These are phyloP conservation scores for Schizothorax lantsangensis DNA, from an alignment of 2,797 vertebrate species.

Conservation along the genomic window DNA sequence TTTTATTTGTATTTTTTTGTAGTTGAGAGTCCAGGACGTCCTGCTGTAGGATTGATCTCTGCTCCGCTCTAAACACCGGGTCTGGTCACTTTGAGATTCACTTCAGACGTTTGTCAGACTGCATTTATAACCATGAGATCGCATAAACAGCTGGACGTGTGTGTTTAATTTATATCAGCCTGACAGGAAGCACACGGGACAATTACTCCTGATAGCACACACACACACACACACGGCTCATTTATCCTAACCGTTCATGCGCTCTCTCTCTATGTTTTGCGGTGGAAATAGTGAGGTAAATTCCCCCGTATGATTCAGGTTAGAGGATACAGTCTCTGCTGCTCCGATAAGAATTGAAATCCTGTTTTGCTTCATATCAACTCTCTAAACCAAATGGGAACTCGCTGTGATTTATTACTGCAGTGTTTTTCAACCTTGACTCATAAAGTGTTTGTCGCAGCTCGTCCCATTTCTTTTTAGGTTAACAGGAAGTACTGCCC, in stretches of 20 bases:
- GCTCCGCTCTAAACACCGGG: neutral
- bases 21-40: neutral
- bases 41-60: neutral
- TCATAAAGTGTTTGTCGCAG: slow-evolving; percentile 89
- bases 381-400: slow-evolving; percentile 24
- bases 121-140: slow-evolving; percentile 12
- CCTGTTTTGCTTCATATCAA: slow-evolving; percentile 92
- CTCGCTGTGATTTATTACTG: slow-evolving; percentile 86
- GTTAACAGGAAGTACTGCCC: slow-evolving; percentile 31
- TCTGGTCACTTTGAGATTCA: neutral
- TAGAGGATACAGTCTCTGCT: slow-evolving; percentile 34
- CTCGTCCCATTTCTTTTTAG: slow-evolving; percentile 47
- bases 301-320: slow-evolving; percentile 24
- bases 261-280: neutral
- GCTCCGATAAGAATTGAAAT: slow-evolving; percentile 94
- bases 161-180: slow-evolving; percentile 16
- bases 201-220: neutral
- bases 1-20: neutral
- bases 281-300: slow-evolving; percentile 18
- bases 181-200: slow-evolving; percentile 11
- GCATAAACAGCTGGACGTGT: slow-evolving; percentile 23
- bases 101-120: neutral
- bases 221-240: neutral
- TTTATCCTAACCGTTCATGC: no score
- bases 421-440: slow-evolving; percentile 94